Base-by-base conservation (phyloP, 2,888 invertebrate species). In the Phlogophora meticulosa region DNA sequence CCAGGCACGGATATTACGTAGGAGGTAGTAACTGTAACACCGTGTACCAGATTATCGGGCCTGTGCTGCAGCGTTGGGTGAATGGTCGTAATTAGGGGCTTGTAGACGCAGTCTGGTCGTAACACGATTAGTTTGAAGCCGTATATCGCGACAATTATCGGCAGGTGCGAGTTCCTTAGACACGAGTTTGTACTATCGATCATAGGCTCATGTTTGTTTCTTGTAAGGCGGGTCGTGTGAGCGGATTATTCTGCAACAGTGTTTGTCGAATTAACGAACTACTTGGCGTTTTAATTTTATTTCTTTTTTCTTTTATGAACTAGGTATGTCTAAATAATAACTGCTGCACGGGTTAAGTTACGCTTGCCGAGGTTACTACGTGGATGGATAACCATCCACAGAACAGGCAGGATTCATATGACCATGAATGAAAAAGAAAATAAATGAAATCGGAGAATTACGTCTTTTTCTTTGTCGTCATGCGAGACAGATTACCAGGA, bases 71-170 rank as follows among this genome's bases (percentile, higher is more conserved):
- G 51, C 34, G 49, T 58, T 72, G 46, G 78, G 74, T 78, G 78
- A 78, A 78, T 78, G 78, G 73, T 78, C 78, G 67, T 68, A 78
- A 78, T 78, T 78, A 78, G 73, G 65, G 59, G 58, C 81, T 56
- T 65, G 69, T 83, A 81, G 76, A 78, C 74, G 65, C 51, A 65
- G 76, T 77, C 74, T 78, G 74, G 57, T 61, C 7, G 65, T 86
- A 86, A 86, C 81, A 58, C 80, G 87, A 86, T 86, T 87, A 86
- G 61, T 55, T n/a, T 61, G 87, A 86, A 86, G 78, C 86, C 86
- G 11, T 81, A 85, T 62, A 57, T 42, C 61, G 80, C 60, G 83
- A 76, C 78, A 83, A 83, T 84, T 81, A 83, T 80, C 42, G 70
- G 51, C 68, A 81, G 79, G 71, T 81, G 78, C 56, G 45, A 72